Conservation (phyloP, 1,140 invertebrate genomes). For the Calephelis virginiensis region DNA sequence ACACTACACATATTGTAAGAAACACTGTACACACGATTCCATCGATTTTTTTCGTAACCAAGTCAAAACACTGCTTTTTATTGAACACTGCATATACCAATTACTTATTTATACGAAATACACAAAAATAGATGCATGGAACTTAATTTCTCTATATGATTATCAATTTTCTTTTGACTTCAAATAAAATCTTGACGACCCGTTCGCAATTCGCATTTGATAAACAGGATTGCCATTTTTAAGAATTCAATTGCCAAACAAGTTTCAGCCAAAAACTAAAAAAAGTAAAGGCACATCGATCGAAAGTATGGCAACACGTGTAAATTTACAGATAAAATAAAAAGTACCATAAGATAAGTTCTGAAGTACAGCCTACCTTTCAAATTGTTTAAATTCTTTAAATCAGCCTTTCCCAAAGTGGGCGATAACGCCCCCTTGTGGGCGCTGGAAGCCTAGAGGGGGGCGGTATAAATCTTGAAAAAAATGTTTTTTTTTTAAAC, state of each 20-base stretch:
- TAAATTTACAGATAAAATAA: too few relatives aligned
- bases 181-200: constrained; percentile 41
- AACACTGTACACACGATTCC: constrained; percentile 54
- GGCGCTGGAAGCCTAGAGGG: too few relatives aligned
- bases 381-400: too few relatives aligned
- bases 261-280: too few relatives aligned
- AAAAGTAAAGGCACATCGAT: too few relatives aligned
- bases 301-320: too few relatives aligned
- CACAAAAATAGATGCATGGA: constrained; percentile 24
- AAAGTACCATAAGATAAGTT: too few relatives aligned
- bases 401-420: too few relatives aligned
- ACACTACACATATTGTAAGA: constrained; percentile 70
- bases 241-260: background rate
- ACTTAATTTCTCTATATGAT: constrained; percentile 31
- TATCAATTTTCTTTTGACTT: constrained; percentile 41
- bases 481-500: too few relatives aligned
- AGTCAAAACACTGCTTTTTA: constrained; percentile 41
- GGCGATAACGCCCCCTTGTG: too few relatives aligned
- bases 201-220: constrained; percentile 31
- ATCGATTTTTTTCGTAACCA: constrained; percentile 54
- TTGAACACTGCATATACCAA: constrained; percentile 40
- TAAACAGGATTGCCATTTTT: constrained; percentile 9
- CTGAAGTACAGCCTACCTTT: too few relatives aligned
- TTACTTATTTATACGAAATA: constrained; percentile 31
- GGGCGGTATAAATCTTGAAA: too few relatives aligned